Base-by-base conservation (phyloP, 1,140 invertebrate genomes). In the Heliconius himera region DNA sequence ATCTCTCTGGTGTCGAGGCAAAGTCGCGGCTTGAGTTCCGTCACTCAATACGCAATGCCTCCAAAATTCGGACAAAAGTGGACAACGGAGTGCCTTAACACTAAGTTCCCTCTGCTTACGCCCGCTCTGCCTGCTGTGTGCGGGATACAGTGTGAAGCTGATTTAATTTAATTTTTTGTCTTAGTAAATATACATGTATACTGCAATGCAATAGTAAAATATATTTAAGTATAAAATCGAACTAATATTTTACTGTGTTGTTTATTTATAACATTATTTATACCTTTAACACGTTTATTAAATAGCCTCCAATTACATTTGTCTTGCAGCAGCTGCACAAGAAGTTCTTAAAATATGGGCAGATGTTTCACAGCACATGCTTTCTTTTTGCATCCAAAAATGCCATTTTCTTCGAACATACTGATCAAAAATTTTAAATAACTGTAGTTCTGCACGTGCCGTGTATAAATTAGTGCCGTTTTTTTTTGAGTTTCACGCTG, bases 311-410 rank as follows among this genome's bases (percentile, higher is more conserved):
- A 60, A n/a, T 3, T 60, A n/a, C 54, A 60, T 22, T 56, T 11
- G 54, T 78, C 70, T 38, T 18, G 36, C 38, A 46, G 71, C 77
- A 78, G 77, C 77, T 78, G 77, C 77, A 51, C 11, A 66, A 73
- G 22, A 54, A 71, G 51, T 60, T 60, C 77, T 54, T 73, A 60
- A 51, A 36, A 22, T 66, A 33, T 60, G 51, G 54, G 71, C 77
- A 78, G 77, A 78, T 78, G 77, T 78, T 78, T 73, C 46, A 16
- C 29, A 78, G 77, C 77, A 78, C 70, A 78, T 78, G 77, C 71
- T 78, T 56, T 78, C 54, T 60, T 60, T 60, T 60, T 60, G 73
- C 51, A 36, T 60, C 54, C 16, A 18, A 78, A 73, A 66, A 73
- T 41, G 77, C 33, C 41, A 49, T 60, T 73, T 60, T 36, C 11